Percentiles rank a stretch among this genome's conserved stretches.
These are phyloP conservation scores for Aleiodes sp. DNA, from an alignment of 1,140 invertebrate species.

Conservation along the genomic window DNA sequence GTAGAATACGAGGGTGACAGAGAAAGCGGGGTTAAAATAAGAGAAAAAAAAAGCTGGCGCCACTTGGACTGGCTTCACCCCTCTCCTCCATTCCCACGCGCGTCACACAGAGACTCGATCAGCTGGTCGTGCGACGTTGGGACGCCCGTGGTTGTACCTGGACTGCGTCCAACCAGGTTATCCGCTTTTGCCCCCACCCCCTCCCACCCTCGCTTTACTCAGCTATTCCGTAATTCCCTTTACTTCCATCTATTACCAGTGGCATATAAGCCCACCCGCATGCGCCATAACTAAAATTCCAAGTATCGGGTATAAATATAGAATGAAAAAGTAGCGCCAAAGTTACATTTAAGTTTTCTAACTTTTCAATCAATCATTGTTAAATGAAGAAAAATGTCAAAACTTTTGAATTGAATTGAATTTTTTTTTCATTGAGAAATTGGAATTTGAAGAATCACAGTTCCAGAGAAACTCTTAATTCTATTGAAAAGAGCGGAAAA, in stretches of 20 bases:
- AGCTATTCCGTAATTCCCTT: conserved; percentile 19
- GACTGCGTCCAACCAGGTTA: conserved; percentile 65
- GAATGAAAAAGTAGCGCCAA: not conserved
- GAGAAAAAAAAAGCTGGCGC: conserved; percentile 55
- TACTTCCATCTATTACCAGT: not conserved
- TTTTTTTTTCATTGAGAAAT: no score
- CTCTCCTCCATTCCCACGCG: conserved; percentile 49
- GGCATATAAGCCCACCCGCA: not conserved
- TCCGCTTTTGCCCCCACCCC: conserved; percentile 37
- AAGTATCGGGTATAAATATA: not conserved
- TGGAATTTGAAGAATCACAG: not conserved
- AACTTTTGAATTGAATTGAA: no score
- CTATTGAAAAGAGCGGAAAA: no score
- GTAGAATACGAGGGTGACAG: not conserved
- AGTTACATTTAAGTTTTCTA: no score
- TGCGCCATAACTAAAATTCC: not conserved
- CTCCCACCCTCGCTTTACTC: conserved; percentile 5
- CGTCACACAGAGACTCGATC: conserved; percentile 34
- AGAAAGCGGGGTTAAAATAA: conserved; percentile 36
- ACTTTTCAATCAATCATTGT: not conserved
- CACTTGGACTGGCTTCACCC: conserved; percentile 47
- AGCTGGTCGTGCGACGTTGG: conserved; percentile 36
- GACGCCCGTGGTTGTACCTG: conserved; percentile 56
- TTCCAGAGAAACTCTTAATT: no score
- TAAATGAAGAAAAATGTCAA: no score